Conservation (phyloP, 2,113 vertebrate species). For the Onychostruthus taczanowskii region DNA sequence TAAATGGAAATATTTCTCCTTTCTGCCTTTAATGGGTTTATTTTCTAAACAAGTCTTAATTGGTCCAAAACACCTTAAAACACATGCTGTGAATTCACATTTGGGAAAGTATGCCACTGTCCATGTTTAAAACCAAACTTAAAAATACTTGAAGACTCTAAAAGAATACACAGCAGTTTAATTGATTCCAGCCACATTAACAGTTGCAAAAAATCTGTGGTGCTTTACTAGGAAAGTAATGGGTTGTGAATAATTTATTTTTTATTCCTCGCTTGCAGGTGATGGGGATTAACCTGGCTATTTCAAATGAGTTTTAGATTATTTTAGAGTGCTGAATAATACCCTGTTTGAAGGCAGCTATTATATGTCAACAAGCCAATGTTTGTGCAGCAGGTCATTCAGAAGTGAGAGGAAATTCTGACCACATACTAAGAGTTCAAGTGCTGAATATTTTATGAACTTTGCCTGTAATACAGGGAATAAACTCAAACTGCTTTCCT, state of each 20-base stretch:
- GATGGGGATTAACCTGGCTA: conserved; percentile 45
- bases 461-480: neutral
- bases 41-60: neutral
- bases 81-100: neutral
- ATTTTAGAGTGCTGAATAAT: conserved; percentile 49
- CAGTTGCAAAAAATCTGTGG: neutral
- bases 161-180: neutral
- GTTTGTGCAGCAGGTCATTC: conserved; percentile 51
- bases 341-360: conserved; percentile 45
- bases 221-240: neutral
- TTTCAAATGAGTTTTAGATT: conserved; percentile 43
- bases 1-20: neutral
- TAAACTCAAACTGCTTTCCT: neutral
- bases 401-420: conserved; percentile 61
- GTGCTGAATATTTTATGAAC: neutral
- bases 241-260: conserved; percentile 43
- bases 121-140: neutral
- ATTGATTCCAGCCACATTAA: conserved; percentile 12
- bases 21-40: neutral
- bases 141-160: neutral
- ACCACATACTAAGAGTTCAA: conserved; percentile 39
- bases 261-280: conserved; percentile 27
- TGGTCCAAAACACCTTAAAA: neutral
- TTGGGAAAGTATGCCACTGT: neutral
- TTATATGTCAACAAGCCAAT: conserved; percentile 45